Evolutionary conservation across 2,888 invertebrate species (phyloP), one percentile per base, ranked within the genome.

Genomic region (Ferrisia virgata): DNA sequence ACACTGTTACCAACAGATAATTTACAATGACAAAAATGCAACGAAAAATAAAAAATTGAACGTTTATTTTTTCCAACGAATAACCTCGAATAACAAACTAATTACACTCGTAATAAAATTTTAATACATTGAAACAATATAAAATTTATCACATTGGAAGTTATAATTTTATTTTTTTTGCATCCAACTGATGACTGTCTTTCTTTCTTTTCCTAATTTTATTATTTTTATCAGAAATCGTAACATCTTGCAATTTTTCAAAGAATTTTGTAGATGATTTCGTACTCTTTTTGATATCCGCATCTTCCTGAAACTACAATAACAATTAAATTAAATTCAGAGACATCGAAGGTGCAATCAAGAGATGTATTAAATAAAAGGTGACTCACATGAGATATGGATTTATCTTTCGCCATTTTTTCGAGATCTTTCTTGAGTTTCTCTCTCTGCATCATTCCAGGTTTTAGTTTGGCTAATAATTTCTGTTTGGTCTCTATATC

Each of bases 211-310:
- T 86, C 88, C 88, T 79, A 88, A 88, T 87, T 91, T 91, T 0
- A 89, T 87, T 86, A 89, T 87, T 86, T 91, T 90, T 79, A 47
- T 53, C 33, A 0, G 80, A n/a, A 47, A 80, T 25, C 0, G 91
- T 90, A n/a, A n/a, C n/a, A 87, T 96, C 95, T 88, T 97, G 95
- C 6, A 97, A 89, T 88, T 95, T 93, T 80, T 92, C 92, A 90
- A 97, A 97, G 91, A 97, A 97, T 0, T 94, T 92, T 87, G 93
- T 94, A 0, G 95, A 95, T 0, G 94, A 94, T 88, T 93, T 94
- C 13, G 93, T 87, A 47, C 90, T 88, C 86, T 91, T 91, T 40
- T 89, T 88, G 85, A 90, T 90, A 31, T 88, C 87, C 28, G 89
- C 40, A 22, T 85, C 88, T 85, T 89, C 89, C 15, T 90, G 88